Conservation (phyloP, 1,140 invertebrate species). For the Trichonephila clavipes region DNA sequence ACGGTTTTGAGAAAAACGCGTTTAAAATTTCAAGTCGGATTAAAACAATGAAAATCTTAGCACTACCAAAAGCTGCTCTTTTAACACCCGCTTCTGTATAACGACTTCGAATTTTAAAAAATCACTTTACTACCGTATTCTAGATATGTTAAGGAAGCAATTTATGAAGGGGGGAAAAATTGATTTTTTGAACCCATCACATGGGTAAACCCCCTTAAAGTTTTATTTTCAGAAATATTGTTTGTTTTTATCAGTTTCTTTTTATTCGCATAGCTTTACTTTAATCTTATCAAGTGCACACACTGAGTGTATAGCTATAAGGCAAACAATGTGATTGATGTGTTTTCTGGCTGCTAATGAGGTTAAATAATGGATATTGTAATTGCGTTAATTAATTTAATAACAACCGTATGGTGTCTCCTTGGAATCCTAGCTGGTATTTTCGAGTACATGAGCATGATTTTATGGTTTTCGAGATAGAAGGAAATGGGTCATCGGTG, state of each 20-base stretch:
- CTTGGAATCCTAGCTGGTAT: not conserved
- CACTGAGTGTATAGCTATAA: not conserved
- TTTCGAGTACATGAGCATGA: not conserved
- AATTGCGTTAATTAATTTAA: constrained; percentile 50
- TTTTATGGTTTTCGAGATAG: not conserved
- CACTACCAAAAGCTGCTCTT: too few species aligned
- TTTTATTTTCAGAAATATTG: too few species aligned
- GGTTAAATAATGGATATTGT: constrained; percentile 15
- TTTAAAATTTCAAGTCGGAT: too few species aligned
- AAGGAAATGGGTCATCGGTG: not conserved
- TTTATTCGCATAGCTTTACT: not conserved
- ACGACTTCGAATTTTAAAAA: too few species aligned
- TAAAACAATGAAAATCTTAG: too few species aligned
- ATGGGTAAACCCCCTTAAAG: too few species aligned
- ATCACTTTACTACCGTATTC: too few species aligned
- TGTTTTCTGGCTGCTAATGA: constrained; percentile 14
- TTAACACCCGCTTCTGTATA: too few species aligned
- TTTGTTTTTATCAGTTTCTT: not conserved
- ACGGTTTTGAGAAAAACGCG: too few species aligned
- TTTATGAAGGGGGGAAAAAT: too few species aligned
- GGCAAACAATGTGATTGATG: constrained; percentile 13
- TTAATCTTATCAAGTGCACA: not conserved
- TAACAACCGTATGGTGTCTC: not conserved
- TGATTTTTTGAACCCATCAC: too few species aligned
- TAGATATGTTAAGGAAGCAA: too few species aligned